Evolutionary conservation across 1,140 invertebrate species (phyloP).

Genomic region (Drosophila asahinai): DNA sequence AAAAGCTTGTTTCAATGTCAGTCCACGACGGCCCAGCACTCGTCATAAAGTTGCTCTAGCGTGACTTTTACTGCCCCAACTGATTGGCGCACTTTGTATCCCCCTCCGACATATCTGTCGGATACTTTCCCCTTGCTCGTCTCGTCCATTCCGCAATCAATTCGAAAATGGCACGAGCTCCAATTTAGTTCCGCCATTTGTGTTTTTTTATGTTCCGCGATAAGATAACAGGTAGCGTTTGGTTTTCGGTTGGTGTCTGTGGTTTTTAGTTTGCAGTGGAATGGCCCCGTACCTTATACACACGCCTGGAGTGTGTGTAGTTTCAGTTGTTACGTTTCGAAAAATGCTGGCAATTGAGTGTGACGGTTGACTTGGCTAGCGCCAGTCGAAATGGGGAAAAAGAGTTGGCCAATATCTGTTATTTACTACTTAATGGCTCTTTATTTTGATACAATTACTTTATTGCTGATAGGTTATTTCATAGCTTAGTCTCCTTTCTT

Average conservation of each 20-base stretch:
- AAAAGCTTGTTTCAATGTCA: conserved; percentile 39
- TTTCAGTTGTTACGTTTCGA: conserved; percentile 22
- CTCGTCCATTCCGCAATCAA: conserved; percentile 41
- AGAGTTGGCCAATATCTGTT: conserved; percentile 1
- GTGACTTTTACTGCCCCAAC: conserved; percentile 53
- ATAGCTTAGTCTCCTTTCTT: background rate
- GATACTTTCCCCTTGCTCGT: background rate
- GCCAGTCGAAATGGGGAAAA: conserved; percentile 5
- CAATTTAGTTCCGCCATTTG: conserved; percentile 60
- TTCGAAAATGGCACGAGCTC: conserved; percentile 56
- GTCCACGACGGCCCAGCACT: conserved; percentile 1
- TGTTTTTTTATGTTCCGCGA: conserved; percentile 39
- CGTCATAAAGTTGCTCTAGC: conserved; percentile 35
- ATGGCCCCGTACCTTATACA: conserved; percentile 19
- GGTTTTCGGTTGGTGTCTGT: conserved; percentile 17
- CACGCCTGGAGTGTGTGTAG: conserved; percentile 7
- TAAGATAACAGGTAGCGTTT: conserved; percentile 45
- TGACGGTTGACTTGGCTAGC: conserved; percentile 20
- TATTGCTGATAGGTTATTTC: too few relatives aligned
- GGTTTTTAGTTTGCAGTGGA: conserved; percentile 10
- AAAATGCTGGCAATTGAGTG: conserved; percentile 42
- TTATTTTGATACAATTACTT: background rate
- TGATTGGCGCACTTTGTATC: conserved; percentile 37
- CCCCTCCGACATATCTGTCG: conserved; percentile 16
- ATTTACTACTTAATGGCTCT: background rate